Conservation (phyloP, 2,797 vertebrate species). For the Sebastes hubbsi region DNA sequence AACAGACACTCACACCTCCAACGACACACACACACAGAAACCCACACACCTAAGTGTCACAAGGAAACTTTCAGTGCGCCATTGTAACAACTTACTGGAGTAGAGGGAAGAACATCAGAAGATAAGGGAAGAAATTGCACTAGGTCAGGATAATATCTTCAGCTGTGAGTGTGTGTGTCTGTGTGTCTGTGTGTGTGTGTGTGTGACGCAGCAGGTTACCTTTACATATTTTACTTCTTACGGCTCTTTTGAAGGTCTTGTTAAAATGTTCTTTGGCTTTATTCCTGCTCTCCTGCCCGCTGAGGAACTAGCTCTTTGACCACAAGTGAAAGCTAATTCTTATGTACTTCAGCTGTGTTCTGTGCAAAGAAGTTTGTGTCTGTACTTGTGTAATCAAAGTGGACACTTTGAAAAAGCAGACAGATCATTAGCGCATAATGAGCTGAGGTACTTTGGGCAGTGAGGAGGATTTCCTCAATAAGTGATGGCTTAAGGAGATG, state of each 20-base stretch:
- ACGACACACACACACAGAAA: constrained; percentile 32
- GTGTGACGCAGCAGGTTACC: constrained; percentile 20
- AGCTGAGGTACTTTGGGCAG: constrained; percentile 66
- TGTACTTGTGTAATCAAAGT: constrained; percentile 57
- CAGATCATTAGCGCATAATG: constrained; percentile 70
- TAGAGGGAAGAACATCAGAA: constrained; percentile 64
- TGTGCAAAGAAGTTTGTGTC: constrained; percentile 52
- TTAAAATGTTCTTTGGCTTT: constrained; percentile 44
- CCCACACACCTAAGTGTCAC: constrained; percentile 66
- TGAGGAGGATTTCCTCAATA: constrained; percentile 68
- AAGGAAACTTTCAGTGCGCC: constrained; percentile 64
- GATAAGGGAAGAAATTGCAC: constrained; percentile 62
- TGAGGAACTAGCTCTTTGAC: constrained; percentile 27
- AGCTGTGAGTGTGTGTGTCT: constrained; percentile 4
- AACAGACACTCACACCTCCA: constrained; percentile 67
- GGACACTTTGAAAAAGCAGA: constrained; percentile 53
- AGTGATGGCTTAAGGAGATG: constrained; percentile 61
- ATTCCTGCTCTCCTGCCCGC: constrained; percentile 25
- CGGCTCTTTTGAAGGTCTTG: constrained; percentile 41
- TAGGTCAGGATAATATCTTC: constrained; percentile 63
- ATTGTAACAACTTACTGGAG: constrained; percentile 67
- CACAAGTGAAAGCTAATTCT: constrained; percentile 29
- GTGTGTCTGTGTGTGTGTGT: not conserved
- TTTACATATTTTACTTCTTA: constrained; percentile 50
- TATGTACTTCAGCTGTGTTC: constrained; percentile 36